Evolutionary conservation across 2,113 vertebrate species (phyloP).

Genomic region (Bos javanicus): DNA sequence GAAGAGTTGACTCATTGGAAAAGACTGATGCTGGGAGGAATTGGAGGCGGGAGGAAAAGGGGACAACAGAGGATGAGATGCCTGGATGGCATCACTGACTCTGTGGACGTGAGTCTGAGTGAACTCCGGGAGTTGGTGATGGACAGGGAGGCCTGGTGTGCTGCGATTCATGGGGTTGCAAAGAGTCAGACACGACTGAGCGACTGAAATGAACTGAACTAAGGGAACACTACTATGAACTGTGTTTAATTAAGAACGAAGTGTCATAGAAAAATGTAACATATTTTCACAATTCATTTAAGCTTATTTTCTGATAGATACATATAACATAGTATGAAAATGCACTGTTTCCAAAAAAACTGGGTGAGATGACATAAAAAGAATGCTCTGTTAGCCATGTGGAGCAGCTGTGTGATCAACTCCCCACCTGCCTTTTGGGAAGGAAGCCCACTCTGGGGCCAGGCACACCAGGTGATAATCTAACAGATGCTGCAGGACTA

Average conservation of each 20-base stretch:
- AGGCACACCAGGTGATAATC: neutral
- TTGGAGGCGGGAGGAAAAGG: too few species aligned
- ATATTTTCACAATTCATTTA: constrained; percentile 30
- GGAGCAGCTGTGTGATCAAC: constrained; percentile 34
- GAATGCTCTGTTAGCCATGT: constrained; percentile 34
- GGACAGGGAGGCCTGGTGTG: too few species aligned
- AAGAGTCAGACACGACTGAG: too few species aligned
- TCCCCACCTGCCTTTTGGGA: constrained; percentile 42
- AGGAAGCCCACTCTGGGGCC: neutral
- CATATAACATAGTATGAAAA: neutral
- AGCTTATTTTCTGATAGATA: neutral
- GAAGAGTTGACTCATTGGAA: too few species aligned
- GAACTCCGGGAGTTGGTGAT: too few species aligned
- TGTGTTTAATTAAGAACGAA: constrained; percentile 44
- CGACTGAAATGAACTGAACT: too few species aligned
- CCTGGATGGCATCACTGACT: too few species aligned
- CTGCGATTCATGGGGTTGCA: too few species aligned
- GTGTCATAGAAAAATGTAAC: neutral
- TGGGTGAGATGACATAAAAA: constrained; percentile 8
- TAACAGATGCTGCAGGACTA: neutral
- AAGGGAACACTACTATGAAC: constrained; percentile 50
- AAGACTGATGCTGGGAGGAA: too few species aligned
- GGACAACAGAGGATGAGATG: too few species aligned
- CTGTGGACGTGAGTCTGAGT: too few species aligned
- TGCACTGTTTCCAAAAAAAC: neutral